Base-by-base conservation (phyloP, 2,888 invertebrate species). In the Phymatocera aterrima region DNA sequence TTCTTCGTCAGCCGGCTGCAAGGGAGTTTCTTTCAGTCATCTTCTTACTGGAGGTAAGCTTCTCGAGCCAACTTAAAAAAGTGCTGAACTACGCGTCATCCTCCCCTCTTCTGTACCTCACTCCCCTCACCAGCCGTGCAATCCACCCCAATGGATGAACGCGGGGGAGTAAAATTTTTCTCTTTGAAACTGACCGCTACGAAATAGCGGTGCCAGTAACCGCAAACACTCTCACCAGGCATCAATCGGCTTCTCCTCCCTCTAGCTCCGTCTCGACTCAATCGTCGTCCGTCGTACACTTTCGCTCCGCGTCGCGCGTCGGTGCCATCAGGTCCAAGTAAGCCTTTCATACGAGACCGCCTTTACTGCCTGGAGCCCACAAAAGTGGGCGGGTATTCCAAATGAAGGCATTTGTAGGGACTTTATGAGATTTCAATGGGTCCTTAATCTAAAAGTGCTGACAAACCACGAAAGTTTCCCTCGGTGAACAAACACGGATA, bases 401-500 rank as follows among this genome's bases (percentile, higher is more conserved):
- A 88, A 87, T 86, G 88, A 87, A 88, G 87, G 86, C 83, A 87
- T 88, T 87, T 85, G 85, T 87, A 85, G 85, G 87, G 84, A 85
- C 84, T 89, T 89, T 89, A 89, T 89, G 89, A 89, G 88, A 86
- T 88, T 88, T 87, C 87, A 85, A 88, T 89, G 84, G 86, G 83
- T 83, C 87, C 86, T 86, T 89, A 88, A 89, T 88, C 88, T 88
- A 88, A 90, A 90, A 90, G 87, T 88, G 90, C 89, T 90, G 90
- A 90, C 90, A 90, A 90, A 89, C 89, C 90, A 86, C 89, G 86
- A 89, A 90, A 90, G 87, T 89, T 90, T 89, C 83, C 83, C 84
- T 85, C 86, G 82, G 86, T 84, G 89, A 89, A 89, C 89, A 90
- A 90, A 90, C 89, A 90, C 87, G 88, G 84, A 86, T 89, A 90